Percentiles rank a stretch among this genome's conserved stretches.
Evolutionary conservation across 2,797 vertebrate species (phyloP).

Genomic region (Perdix hodgsoniae): DNA sequence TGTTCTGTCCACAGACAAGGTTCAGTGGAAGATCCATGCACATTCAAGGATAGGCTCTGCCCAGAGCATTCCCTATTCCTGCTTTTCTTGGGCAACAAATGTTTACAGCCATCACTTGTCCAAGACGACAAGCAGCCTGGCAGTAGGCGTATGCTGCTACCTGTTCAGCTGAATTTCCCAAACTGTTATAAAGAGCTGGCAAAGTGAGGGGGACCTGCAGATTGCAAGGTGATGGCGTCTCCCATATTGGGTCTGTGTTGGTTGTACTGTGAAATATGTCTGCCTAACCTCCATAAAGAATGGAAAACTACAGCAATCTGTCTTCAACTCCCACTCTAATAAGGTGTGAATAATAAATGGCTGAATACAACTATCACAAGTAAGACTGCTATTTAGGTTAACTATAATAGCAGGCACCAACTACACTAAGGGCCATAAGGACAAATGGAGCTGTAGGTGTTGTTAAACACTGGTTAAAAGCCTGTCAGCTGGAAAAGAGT

Average conservation of each 20-base stretch:
- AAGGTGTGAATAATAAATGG: conserved; percentile 56
- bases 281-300: conserved; percentile 14
- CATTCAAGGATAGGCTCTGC: neutral
- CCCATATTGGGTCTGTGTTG: neutral
- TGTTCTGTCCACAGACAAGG: neutral
- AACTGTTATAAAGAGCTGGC: neutral
- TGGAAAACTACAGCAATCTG: conserved; percentile 31
- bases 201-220: neutral
- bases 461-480: neutral
- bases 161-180: neutral
- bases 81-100: neutral
- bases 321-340: conserved; percentile 45
- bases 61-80: neutral
- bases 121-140: neutral
- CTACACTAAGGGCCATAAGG: neutral
- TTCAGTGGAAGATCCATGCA: neutral
- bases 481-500: neutral
- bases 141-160: neutral
- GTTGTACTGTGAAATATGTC: neutral
- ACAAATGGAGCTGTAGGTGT: neutral
- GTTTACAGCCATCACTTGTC: neutral
- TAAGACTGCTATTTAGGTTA: neutral
- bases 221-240: neutral
- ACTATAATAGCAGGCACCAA: neutral
- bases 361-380: conserved; percentile 33